Conservation (phyloP, 1,140 invertebrate genomes). For the Listronotus oregonensis region DNA sequence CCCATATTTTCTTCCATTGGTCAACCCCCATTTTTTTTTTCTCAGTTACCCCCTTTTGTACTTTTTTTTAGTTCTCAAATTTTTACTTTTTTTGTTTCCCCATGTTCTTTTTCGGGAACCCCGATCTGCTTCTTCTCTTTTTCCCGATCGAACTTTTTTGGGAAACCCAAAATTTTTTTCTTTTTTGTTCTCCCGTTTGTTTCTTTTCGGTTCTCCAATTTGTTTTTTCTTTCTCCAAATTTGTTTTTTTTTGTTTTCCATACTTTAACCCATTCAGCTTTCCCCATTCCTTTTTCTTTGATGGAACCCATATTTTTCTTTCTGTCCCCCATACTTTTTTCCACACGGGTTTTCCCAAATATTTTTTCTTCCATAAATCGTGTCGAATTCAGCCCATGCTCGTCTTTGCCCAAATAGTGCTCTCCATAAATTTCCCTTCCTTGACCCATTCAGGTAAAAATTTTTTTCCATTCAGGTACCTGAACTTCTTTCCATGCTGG, state of each 20-base stretch:
- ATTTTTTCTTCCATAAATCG: slow-evolving; percentile 76
- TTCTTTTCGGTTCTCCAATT: slow-evolving; percentile 76
- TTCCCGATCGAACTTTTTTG: slow-evolving; percentile 69
- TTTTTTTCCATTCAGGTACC: slow-evolving; percentile 67
- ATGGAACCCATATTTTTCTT: slow-evolving; percentile 73
- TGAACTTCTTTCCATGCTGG: slow-evolving; percentile 66
- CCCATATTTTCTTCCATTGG: slow-evolving; percentile 62
- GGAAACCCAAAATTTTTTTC: slow-evolving; percentile 75
- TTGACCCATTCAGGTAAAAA: slow-evolving; percentile 69
- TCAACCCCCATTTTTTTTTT: slow-evolving; percentile 69
- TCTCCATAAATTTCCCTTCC: slow-evolving; percentile 74
- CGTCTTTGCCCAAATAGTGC: slow-evolving; percentile 73
- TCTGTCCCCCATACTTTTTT: slow-evolving; percentile 74
- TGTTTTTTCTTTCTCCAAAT: slow-evolving; percentile 77
- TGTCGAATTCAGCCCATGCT: slow-evolving; percentile 72
- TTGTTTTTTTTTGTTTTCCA: slow-evolving; percentile 76
- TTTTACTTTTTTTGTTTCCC: slow-evolving; percentile 76
- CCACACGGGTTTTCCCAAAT: slow-evolving; percentile 76
- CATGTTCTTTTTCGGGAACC: slow-evolving; percentile 73
- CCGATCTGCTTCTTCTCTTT: slow-evolving; percentile 70
- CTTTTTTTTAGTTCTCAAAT: slow-evolving; percentile 72
- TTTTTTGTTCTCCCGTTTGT: slow-evolving; percentile 78
- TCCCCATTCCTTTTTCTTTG: slow-evolving; percentile 79
- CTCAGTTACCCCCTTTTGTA: slow-evolving; percentile 71
- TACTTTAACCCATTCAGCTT: slow-evolving; percentile 73